phyloP scores from a whole-genome alignment of 2,797 vertebrate genomes.

The Crenuchus spilurus region DNA sequence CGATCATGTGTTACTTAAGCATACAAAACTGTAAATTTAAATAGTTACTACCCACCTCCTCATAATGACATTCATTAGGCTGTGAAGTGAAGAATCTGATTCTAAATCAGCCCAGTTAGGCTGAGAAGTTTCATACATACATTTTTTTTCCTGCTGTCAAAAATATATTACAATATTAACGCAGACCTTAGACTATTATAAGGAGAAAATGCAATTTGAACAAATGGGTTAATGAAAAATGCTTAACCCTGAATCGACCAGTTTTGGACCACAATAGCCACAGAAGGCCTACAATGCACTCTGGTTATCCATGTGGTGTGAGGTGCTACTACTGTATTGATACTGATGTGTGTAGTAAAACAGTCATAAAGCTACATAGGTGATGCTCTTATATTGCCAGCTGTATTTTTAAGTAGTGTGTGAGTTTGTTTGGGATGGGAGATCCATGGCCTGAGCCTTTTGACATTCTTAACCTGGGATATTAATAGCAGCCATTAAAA shows the following conservation, averaged over 20 bases:
- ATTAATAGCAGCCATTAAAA: conserved; percentile 59
- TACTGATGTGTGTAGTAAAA: conserved; percentile 12
- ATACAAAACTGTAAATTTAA: background rate
- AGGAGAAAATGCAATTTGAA: too few species aligned
- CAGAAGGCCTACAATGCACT: background rate
- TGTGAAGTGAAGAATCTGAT: background rate
- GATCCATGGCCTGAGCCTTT: conserved; percentile 9
- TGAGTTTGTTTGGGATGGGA: conserved; percentile 3
- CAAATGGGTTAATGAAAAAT: background rate
- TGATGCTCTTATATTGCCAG: conserved; percentile 32
- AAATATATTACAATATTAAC: background rate
- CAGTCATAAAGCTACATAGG: conserved; percentile 28
- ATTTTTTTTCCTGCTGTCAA: too few species aligned
- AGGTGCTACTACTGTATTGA: conserved; percentile 1
- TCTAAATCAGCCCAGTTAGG: background rate
- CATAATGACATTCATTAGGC: background rate
- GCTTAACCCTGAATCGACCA: conserved; percentile 5
- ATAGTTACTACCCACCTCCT: background rate
- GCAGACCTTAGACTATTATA: background rate
- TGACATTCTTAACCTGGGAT: conserved; percentile 25
- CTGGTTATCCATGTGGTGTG: background rate
- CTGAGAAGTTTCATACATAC: conserved; percentile 1
- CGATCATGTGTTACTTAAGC: too few species aligned
- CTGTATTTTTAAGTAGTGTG: background rate
- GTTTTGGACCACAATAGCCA: background rate